A percentile compares a stretch with the other conserved stretches of the same genome.
These are phyloP conservation scores for Coryphaenoides rupestris DNA, from an alignment of 2,113 vertebrate genomes.

Conservation along the genomic window DNA sequence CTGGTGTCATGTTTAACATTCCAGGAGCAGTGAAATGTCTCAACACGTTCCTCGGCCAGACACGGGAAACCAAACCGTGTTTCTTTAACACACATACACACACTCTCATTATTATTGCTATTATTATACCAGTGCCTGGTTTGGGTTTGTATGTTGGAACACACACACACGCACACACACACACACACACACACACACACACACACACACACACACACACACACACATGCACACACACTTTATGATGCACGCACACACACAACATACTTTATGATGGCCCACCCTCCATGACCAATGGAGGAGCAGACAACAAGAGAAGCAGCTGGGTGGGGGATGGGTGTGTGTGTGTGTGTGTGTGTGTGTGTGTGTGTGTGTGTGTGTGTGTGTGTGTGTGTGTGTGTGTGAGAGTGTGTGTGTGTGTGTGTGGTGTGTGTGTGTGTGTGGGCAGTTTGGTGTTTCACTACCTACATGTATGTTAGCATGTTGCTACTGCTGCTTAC, in stretches of 20 bases:
- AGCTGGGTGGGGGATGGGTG: slow-evolving; percentile 19
- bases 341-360: neutral
- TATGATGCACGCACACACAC: no score
- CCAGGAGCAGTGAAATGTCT: slow-evolving; percentile 53
- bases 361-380: neutral
- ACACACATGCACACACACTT: neutral
- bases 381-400: slow-evolving; percentile 10
- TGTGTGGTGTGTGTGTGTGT: neutral
- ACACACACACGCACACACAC: neutral
- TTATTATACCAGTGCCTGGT: no score
- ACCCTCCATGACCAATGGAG: slow-evolving; percentile 45
- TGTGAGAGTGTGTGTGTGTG: neutral
- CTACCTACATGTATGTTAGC: neutral
- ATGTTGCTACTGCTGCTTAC: neutral
- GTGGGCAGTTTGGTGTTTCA: neutral
- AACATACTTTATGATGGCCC: slow-evolving; percentile 10
- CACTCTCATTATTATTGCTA: no score
- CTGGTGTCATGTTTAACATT: slow-evolving; percentile 56
- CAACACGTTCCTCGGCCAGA: slow-evolving; percentile 24
- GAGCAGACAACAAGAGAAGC: slow-evolving; percentile 33
- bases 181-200: neutral
- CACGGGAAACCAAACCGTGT: no score
- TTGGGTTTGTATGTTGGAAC: neutral
- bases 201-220: neutral
- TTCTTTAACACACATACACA: neutral